Percentiles rank a stretch among this genome's conserved stretches.
These are phyloP conservation scores for Synanthedon andrenaeformis DNA, from an alignment of 2,888 invertebrate genomes.

Conservation along the genomic window DNA sequence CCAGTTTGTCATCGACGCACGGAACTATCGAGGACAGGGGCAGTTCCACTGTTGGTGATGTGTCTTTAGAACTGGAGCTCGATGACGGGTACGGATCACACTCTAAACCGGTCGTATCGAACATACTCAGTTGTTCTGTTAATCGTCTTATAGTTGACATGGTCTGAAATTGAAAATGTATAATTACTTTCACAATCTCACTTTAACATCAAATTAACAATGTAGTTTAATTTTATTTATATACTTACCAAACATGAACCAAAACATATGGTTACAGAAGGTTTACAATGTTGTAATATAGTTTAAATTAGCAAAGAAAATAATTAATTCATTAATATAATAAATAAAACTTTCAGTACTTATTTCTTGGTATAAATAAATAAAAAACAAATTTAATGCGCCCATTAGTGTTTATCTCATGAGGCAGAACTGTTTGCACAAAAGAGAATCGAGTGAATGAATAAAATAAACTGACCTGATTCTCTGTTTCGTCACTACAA, in stretches of 20 bases:
- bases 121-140: constrained; percentile 79
- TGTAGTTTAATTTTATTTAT: background rate
- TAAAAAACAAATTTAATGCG: too few species aligned
- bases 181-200: constrained; percentile 9
- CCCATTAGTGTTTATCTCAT: too few species aligned
- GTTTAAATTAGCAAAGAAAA: background rate
- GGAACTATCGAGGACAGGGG: constrained; percentile 49
- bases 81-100: constrained; percentile 75
- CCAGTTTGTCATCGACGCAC: constrained; percentile 35
- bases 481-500: constrained; percentile 25
- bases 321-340: too few species aligned
- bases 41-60: constrained; percentile 71
- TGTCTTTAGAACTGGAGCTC: constrained; percentile 68
- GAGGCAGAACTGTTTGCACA: too few species aligned
- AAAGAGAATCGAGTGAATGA: too few species aligned
- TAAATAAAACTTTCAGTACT: too few species aligned
- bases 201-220: background rate
- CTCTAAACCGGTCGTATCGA: constrained; percentile 80
- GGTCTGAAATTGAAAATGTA: constrained; percentile 39
- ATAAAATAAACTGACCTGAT: constrained; percentile 24
- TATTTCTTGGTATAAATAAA: too few species aligned
- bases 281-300: background rate
- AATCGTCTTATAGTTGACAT: constrained; percentile 81
- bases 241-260: background rate
- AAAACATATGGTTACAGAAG: background rate